These are phyloP conservation scores for Cheilosia soror DNA, from an alignment of 2,888 invertebrate species.

Conservation along the genomic window DNA sequence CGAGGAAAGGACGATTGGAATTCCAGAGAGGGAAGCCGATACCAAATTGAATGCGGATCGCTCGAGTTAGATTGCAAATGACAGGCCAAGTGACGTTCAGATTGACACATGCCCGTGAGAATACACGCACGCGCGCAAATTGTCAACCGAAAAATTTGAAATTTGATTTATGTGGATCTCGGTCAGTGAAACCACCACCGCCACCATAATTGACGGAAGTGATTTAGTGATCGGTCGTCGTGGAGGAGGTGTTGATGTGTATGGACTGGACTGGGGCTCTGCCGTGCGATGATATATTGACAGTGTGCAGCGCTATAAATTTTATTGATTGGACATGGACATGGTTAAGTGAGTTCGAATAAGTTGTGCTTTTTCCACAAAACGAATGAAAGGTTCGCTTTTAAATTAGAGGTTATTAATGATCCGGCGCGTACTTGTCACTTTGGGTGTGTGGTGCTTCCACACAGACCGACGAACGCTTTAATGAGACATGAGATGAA, in stretches of 20 bases:
- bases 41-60: conserved; percentile 57
- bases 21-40: conserved; percentile 39
- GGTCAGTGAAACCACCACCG: conserved; percentile 50
- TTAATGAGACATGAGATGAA: conserved; percentile 73
- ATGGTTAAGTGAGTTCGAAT: conserved; percentile 73
- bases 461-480: conserved; percentile 44
- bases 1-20: conserved; percentile 54
- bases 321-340: conserved; percentile 75
- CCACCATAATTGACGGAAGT: conserved; percentile 72
- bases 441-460: conserved; percentile 47
- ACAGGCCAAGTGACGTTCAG: conserved; percentile 69
- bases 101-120: conserved; percentile 63
- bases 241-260: conserved; percentile 68
- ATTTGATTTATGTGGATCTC: conserved; percentile 73
- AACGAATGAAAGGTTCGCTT: conserved; percentile 18
- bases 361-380: conserved; percentile 30
- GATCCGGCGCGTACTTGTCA: conserved; percentile 66
- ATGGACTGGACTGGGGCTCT: conserved; percentile 39
- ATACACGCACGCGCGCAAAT: conserved; percentile 60
- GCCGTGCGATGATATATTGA: conserved; percentile 68
- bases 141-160: conserved; percentile 73
- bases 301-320: conserved; percentile 74
- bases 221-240: conserved; percentile 69
- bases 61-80: conserved; percentile 68
- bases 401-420: conserved; percentile 67